Evolutionary conservation across 2,797 vertebrate species (phyloP).

Genomic region (Enteromius afrohamiltoni): DNA sequence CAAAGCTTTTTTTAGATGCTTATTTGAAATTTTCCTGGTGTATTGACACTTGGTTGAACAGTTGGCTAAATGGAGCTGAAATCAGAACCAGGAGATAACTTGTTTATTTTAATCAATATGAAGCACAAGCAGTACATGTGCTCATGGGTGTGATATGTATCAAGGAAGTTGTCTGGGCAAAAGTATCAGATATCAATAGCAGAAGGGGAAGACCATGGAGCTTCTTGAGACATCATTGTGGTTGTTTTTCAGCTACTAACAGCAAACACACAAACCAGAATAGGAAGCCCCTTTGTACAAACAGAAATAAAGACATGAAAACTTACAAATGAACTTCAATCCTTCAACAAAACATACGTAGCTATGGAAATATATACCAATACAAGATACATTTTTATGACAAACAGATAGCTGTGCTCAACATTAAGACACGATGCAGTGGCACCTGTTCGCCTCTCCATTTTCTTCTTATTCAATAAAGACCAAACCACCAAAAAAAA

Average conservation of each 20-base stretch:
- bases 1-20: background rate
- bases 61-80: background rate
- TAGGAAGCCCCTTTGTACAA: background rate
- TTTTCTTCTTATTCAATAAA: too few species aligned
- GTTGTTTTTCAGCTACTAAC: background rate
- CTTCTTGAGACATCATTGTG: background rate
- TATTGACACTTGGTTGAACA: background rate
- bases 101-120: constrained; percentile 4
- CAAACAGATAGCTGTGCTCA: background rate
- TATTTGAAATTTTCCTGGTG: background rate
- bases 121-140: background rate
- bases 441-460: background rate
- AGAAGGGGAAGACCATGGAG: background rate
- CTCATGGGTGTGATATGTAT: background rate
- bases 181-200: constrained; percentile 3
- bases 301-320: background rate
- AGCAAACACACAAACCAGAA: background rate
- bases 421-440: background rate
- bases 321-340: background rate
- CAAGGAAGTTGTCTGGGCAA: background rate
- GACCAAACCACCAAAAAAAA: too few species aligned
- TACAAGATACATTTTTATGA: background rate
- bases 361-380: too few species aligned
- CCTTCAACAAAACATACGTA: background rate
- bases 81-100: background rate